Evolutionary conservation across 2,113 vertebrate species (phyloP), one percentile per base, ranked within the genome.

Genomic region (Syrrhaptes paradoxus): DNA sequence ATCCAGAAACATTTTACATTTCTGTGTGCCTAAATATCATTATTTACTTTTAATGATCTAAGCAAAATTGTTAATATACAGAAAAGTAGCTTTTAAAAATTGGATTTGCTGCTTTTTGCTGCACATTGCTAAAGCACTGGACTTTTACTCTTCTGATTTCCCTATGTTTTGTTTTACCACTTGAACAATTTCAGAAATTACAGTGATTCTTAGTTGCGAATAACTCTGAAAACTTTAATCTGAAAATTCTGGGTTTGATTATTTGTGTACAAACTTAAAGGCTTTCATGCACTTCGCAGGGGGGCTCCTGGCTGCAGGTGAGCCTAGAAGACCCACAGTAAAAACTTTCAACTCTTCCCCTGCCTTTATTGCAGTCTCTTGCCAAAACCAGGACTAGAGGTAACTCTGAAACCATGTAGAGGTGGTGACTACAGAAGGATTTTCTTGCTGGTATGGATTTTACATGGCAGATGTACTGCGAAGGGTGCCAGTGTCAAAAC

Each of bases 401-500:
- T 38, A 62, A 51, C 28, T 34, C 48, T 68, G 59, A 67, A 73
- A 62, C 22, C 19, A 17, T 48, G 25, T 54, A 61, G 52, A 58
- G 17, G 17, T 49, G 16, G 26, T 67, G 31, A 12, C 43, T 45
- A 19, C 36, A 46, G 72, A 59, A 59, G 38, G 26, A 22, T 54
- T 66, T 76, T 59, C 34, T 70, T 70, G 38, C 29, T 78, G 66
- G 13, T 52, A 11, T 15, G 43, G 31, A 25, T 72, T 78, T 72
- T 66, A 72, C 0, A 0, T 86, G 58, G 28, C 14, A 43, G 43
- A 58, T 24, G 7, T 54, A 9, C 52, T 48, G 29, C 0, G 0
- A 21, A 26, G 77, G 38, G 32, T 29, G 52, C 24, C 13, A 13
- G 36, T 45, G 29, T 65, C 63, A 76, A 63, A 57, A 36, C 36